Evolutionary conservation across 1,140 invertebrate genomes (phyloP), one percentile per base, ranked within the genome.

Genomic region (Lasioglossum baleicum): DNA sequence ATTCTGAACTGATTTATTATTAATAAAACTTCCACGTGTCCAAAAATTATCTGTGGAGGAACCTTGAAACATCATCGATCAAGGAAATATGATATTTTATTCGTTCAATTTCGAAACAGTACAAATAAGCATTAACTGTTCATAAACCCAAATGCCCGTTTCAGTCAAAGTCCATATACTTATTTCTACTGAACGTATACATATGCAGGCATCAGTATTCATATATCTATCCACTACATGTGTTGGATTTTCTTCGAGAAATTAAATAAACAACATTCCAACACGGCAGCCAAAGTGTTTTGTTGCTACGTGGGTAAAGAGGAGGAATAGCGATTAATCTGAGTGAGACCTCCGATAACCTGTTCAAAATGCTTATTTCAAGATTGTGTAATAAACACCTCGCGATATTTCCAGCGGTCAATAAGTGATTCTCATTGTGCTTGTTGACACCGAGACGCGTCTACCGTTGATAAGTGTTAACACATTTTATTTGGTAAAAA

Each of bases 301-400:
- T 22, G 63, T 75, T 83, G 42, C 77, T 64, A 72, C 64, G 40
- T 70, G 53, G 60, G 67, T 51, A 61, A 63, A 84, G 85, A 77
- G 20, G 40, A 44, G 61, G 8, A 44, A 65, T 63, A 26, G n/a
- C 60, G 26, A 42, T 80, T 83, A 80, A 86, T 85, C 84, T 40
- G 74, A 64, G 68, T 40, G 74, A 64, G 68, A 83, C 76, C 73
- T 76, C 35, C 72, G 76, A 86, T 86, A 56, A 86, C 64, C 72
- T 53, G 60, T 75, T 42, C 56, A 68, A 75, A 85, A 68, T 51
- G 71, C 22, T 74, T 67, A 70, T 73, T 83, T 75, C 56, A 53
- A 56, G 71, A 75, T 73, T 80, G 61, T 42, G 48, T 86, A 83
- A 83, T 66, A 79, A 76, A 35, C 58, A 73, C 35, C 67, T 84